Conservation (phyloP, 2,113 vertebrate genomes). For the Drymodes brunneopygia region DNA sequence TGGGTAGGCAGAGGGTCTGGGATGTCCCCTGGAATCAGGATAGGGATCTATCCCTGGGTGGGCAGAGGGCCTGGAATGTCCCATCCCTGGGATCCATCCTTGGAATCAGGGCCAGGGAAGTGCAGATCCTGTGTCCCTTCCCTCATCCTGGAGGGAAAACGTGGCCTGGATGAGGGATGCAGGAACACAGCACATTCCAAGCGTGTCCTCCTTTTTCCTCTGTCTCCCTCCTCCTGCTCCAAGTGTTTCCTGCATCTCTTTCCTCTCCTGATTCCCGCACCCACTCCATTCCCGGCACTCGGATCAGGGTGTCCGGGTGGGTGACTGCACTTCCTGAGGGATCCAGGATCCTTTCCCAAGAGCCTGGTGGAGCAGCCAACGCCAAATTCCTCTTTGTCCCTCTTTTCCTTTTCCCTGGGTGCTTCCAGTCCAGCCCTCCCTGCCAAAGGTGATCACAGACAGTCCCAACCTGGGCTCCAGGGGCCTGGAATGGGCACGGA, state of each 20-base stretch:
- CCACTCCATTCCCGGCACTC: rapidly evolving
- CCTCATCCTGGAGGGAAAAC: neutral
- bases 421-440: neutral
- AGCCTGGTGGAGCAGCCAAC: neutral
- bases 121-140: neutral
- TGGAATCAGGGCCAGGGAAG: neutral
- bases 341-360: neutral
- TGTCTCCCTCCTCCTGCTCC: neutral
- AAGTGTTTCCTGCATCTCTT: rapidly evolving
- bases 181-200: rapidly evolving
- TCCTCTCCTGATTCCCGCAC: neutral
- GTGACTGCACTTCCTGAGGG: rapidly evolving
- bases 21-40: no score
- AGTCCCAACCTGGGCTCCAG: neutral
- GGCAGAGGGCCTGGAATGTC: neutral
- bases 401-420: neutral
- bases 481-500: neutral
- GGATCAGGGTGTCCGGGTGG: neutral
- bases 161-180: neutral
- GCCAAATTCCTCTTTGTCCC: neutral
- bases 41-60: neutral
- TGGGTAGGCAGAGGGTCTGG: rapidly evolving
- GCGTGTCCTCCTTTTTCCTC: neutral
- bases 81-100: no score
- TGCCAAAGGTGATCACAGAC: neutral